A percentile compares a stretch with the other conserved stretches of the same genome.
These are phyloP conservation scores for Caerostris darwini DNA, from an alignment of 1,140 invertebrate species.

Conservation along the genomic window DNA sequence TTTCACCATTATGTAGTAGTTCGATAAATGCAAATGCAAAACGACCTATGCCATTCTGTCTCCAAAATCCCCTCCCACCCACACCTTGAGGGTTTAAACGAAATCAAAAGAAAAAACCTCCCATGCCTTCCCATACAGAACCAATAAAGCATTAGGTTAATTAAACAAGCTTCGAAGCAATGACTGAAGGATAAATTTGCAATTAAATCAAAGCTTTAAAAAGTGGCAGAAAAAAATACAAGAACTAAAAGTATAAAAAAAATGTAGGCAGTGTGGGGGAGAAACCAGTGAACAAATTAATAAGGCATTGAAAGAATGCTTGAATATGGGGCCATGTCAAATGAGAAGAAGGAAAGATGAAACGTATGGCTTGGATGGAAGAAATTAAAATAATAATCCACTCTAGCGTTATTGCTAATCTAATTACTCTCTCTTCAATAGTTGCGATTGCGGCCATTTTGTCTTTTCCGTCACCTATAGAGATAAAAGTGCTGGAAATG, in stretches of 20 bases:
- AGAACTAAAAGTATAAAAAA: background rate
- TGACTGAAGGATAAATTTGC: conserved; percentile 51
- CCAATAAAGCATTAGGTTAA: conserved; percentile 64
- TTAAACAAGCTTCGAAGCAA: conserved; percentile 59
- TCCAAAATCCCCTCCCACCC: background rate
- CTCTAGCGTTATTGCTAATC: conserved; percentile 57
- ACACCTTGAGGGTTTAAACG: background rate
- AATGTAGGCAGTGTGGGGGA: background rate
- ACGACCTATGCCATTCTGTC: conserved; percentile 5
- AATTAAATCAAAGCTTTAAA: conserved; percentile 64
- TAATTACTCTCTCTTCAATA: conserved; percentile 49
- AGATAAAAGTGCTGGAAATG: background rate
- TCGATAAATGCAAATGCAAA: too few relatives aligned
- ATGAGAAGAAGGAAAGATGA: conserved; percentile 53
- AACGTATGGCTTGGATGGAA: background rate
- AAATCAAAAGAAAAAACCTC: background rate
- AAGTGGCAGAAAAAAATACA: background rate
- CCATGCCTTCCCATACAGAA: background rate
- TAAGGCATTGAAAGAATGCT: conserved; percentile 28
- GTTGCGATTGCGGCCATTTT: background rate
- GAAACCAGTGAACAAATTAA: conserved; percentile 47
- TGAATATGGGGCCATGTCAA: conserved; percentile 45
- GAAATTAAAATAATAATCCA: conserved; percentile 66
- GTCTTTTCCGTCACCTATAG: conserved; percentile 29
- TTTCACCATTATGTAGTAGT: too few relatives aligned